These are phyloP conservation scores for Julus scanicus DNA, from an alignment of 2,888 invertebrate species.

Conservation along the genomic window DNA sequence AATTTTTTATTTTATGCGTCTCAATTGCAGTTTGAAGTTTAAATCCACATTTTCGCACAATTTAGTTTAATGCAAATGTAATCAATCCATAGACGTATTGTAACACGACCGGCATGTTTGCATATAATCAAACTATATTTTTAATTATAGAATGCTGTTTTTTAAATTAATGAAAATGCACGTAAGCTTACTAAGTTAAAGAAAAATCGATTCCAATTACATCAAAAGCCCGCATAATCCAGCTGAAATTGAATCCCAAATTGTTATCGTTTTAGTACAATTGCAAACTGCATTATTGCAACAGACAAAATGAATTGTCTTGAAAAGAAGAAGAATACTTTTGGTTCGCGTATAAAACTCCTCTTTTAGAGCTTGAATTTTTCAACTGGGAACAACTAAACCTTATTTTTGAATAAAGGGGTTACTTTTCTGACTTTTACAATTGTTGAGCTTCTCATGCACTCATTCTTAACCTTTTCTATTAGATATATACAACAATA, in stretches of 20 bases:
- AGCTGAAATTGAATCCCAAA: conserved; percentile 33
- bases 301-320: not conserved
- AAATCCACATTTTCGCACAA: no score
- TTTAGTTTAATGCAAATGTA: no score
- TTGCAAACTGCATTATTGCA: not conserved
- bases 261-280: conserved; percentile 25
- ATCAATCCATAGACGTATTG: no score
- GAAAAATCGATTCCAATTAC: conserved; percentile 25
- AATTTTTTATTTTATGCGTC: no score
- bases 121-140: no score
- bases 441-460: not conserved
- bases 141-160: not conserved
- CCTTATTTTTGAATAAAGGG: conserved; percentile 8
- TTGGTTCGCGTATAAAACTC: not conserved
- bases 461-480: conserved; percentile 12
- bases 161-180: not conserved
- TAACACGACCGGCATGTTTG: no score
- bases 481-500: not conserved
- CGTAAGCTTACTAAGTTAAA: not conserved
- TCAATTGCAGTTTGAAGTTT: no score
- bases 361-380: not conserved
- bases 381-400: not conserved
- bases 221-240: not conserved
- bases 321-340: not conserved
- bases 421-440: conserved; percentile 11